A percentile compares a stretch with the other conserved stretches of the same genome.
Evolutionary conservation across 2,888 invertebrate species (phyloP).

Genomic region (Apamea epomidion): DNA sequence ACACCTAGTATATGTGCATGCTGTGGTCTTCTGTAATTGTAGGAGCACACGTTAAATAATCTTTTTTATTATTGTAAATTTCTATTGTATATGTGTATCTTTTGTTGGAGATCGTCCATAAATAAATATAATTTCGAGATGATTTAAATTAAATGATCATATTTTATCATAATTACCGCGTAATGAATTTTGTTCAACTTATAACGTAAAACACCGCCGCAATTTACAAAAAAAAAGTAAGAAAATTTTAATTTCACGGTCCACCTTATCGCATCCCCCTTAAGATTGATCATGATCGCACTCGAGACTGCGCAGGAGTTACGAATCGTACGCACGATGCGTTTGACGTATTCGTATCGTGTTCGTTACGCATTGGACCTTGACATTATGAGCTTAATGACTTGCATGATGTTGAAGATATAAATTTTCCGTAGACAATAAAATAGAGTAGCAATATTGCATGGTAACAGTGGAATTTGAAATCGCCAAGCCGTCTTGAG

Average conservation of each 20-base stretch:
- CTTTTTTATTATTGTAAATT: too few species aligned
- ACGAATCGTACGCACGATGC: conserved; percentile 44
- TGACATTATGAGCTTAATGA: conserved; percentile 54
- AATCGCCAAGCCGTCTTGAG: not conserved
- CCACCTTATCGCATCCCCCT: not conserved
- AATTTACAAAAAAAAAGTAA: not conserved
- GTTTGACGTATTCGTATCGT: conserved; percentile 33
- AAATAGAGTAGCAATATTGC: conserved; percentile 17
- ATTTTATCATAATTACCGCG: not conserved
- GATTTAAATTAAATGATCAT: too few species aligned
- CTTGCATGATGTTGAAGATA: conserved; percentile 43
- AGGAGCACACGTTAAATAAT: too few species aligned
- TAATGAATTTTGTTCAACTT: not conserved
- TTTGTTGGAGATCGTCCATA: too few species aligned
- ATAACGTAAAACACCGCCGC: not conserved
- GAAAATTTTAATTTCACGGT: not conserved
- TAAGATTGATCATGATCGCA: conserved; percentile 34
- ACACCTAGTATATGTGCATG: too few species aligned
- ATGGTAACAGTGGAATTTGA: conserved; percentile 20
- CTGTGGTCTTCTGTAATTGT: too few species aligned
- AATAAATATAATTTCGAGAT: too few species aligned
- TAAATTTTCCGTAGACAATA: conserved; percentile 45
- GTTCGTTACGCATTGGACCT: conserved; percentile 53
- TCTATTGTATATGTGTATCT: too few species aligned
- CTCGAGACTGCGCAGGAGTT: conserved; percentile 31